Base-by-base conservation (phyloP, 1,140 invertebrate species). In the Drosophila sulfurigaster region DNA sequence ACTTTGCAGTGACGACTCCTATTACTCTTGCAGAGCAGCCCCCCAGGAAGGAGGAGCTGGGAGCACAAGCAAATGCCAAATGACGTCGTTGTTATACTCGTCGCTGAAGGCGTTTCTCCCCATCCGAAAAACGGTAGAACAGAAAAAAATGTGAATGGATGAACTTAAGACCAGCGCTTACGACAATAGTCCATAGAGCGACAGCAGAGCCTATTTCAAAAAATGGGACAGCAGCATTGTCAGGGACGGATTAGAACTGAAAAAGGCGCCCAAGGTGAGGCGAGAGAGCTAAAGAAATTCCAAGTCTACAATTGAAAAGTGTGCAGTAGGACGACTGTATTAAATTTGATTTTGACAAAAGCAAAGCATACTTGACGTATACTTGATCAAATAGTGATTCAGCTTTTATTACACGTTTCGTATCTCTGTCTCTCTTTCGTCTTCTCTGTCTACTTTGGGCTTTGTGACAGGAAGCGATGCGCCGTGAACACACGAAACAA, bases 1-100 rank as follows among this genome's bases (percentile, higher is more conserved):
- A 89, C 85, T 89, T 89, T 83, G 81, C 75, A 89, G 62, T 83
- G 85, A 89, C 85, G 86, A 89, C 72, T 87, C 78, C 83, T 87
- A 87, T 88, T 89, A 89, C 83, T 88, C 85, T 85, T 78, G 75
- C 78, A 52, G 58, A 43, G 60, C 52, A 49, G 16, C 41, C 13
- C 25, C 32, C 13, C 30, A 41, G 6, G 66, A 11, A 58, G 51
- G 20, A n/a, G 15, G 30, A 20, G 30, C 60, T 51, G 20, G 20
- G 10, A 52, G 32, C 63, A 43, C 30, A 57, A 20, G 52, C 45
- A 13, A 20, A 51, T 51, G 62, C 52, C 60, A 49, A 72, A 57
- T 59, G 66, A 75, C 72, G 66, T 70, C 58, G 58, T 51, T 32
- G 65, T 68, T 74, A 62, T 28, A 54, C 54, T 8, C 28, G 13